Conservation (phyloP, 1,140 invertebrate genomes). For the Oedothorax gibbosus region DNA sequence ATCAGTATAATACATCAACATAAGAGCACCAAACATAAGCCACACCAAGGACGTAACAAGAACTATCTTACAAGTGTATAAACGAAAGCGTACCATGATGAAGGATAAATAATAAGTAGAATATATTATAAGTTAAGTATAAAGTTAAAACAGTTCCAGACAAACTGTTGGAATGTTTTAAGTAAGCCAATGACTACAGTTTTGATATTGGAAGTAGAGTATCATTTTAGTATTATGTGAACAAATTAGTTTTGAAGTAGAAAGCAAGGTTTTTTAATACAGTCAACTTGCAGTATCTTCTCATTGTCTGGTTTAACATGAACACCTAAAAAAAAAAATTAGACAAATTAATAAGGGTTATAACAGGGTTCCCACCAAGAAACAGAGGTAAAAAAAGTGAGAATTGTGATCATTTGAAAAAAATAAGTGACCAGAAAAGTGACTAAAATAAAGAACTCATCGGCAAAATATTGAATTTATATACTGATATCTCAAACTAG, state of each 20-base stretch:
- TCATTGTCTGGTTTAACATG: no score
- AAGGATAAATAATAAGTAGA: constrained; percentile 6
- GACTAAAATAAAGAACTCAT: no score
- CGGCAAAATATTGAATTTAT: no score
- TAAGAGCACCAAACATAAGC: constrained; percentile 91
- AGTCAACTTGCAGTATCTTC: no score
- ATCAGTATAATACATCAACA: constrained; percentile 94
- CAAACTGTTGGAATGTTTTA: constrained; percentile 21
- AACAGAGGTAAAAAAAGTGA: no score
- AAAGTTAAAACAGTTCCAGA: neutral
- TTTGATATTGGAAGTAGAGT: constrained; percentile 36
- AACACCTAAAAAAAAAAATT: no score
- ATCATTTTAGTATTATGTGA: constrained; percentile 26
- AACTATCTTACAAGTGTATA: constrained; percentile 94
- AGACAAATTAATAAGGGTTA: no score
- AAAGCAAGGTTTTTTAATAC: neutral
- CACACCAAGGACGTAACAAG: constrained; percentile 94
- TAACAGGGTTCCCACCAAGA: no score
- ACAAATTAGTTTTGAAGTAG: neutral
- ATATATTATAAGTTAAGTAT: neutral
- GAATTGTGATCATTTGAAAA: no score
- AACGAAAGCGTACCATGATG: constrained; percentile 72
- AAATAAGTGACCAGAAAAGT: no score
- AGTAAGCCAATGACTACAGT: constrained; percentile 41
- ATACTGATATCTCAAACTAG: no score